Evolutionary conservation across 2,113 vertebrate genomes (phyloP).

Genomic region (Lontra canadensis): DNA sequence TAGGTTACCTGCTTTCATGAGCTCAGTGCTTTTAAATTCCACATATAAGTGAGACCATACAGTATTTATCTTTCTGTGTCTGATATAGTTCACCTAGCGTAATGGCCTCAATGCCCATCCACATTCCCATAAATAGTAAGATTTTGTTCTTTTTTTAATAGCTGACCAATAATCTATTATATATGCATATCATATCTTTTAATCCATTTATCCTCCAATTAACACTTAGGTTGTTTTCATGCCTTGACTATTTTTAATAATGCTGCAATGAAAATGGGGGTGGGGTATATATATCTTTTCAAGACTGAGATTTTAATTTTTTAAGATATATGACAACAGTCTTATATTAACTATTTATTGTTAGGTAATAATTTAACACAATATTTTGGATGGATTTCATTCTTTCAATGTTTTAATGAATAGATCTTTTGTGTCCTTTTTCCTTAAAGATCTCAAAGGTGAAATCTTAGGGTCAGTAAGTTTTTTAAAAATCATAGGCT

Average conservation of each 20-base stretch:
- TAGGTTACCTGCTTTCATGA: background rate
- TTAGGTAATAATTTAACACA: background rate
- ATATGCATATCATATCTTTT: background rate
- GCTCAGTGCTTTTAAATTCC: background rate
- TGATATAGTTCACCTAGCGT: background rate
- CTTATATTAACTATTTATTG: background rate
- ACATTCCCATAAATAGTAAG: background rate
- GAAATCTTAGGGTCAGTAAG: background rate
- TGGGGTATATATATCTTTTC: background rate
- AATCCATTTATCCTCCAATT: background rate
- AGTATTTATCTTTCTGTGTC: background rate
- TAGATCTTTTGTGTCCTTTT: background rate
- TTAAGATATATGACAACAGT: background rate
- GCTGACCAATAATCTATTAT: background rate
- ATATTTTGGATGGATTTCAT: background rate
- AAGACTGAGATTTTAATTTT: background rate
- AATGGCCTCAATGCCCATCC: background rate
- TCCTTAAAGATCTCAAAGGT: background rate
- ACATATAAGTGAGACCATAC: background rate
- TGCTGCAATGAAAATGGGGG: background rate
- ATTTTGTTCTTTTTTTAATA: background rate
- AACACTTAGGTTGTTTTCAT: background rate
- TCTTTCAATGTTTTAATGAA: background rate
- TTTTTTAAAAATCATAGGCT: background rate
- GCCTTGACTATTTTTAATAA: background rate